Evolutionary conservation across 2,888 invertebrate genomes (phyloP), one percentile per base, ranked within the genome.

Genomic region (Rugalucina vietnamica): DNA sequence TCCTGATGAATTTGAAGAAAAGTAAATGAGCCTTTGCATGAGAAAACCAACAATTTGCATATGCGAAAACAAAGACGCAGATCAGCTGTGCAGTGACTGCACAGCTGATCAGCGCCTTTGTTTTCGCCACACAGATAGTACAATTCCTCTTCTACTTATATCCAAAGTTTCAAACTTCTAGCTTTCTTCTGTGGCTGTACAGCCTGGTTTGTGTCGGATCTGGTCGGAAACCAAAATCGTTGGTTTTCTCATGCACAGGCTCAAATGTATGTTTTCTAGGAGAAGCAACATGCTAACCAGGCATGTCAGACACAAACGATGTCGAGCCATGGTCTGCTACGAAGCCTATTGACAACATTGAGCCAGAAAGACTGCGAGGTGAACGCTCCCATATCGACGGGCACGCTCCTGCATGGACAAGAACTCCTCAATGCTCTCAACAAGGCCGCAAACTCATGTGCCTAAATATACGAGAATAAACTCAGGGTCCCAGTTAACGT

Each of bases 331-430:
- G 81, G 80, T 36, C 80, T 81, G 34, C 78, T 84, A 36, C 81
- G 82, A 24, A 72, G 79, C 49, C 69, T 88, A 21, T 77, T 90
- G 69, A 86, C 87, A 1, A 71, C 82, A n/a, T 79, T 92, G 74
- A 91, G 90, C 5, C 89, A 88, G 29, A 88, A 88, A 29, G 91
- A 92, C 81, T 90, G 89, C 73, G 92, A 91, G 76, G 92, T 91
- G 32, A 92, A 92, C 70, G 91, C 91, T 14, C 91, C 91, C 14
- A 80, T 77, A 18, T 76, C 76, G 27, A 77, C 81, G 18, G 69
- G 32, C 34, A 74, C 81, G 27, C 88, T 92, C 0, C 88, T 92
- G 21, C 90, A 90, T 39, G 92, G 91, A 5, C 83, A 85, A 24
- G 92, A 92, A 37, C 82, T 92, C 10, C 79, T 91, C 43, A 75